Conservation (phyloP, 2,888 invertebrate genomes). For the Hydriomena furcata region DNA sequence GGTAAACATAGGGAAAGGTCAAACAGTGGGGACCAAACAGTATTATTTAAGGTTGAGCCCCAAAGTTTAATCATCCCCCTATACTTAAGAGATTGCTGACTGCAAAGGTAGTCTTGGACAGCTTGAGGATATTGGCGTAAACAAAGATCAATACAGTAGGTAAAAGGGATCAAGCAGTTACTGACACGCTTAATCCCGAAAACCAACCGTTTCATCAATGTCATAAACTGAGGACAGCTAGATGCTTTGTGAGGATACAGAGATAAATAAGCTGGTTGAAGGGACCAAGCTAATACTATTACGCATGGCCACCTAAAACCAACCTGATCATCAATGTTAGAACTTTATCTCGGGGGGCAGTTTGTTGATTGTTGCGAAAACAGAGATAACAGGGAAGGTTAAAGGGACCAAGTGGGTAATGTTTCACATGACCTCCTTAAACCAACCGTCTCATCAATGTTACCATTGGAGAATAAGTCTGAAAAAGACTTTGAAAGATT, state of each 20-base stretch:
- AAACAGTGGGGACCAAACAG: background rate
- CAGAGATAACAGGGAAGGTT: background rate
- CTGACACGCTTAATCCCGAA: conserved; percentile 4
- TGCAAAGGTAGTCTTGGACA: background rate
- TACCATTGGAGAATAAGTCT: too few species aligned
- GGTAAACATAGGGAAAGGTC: background rate
- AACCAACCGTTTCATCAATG: conserved; percentile 3
- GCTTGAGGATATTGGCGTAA: background rate
- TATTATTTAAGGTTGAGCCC: background rate
- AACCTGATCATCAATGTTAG: background rate
- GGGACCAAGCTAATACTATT: background rate
- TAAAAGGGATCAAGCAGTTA: too few species aligned
- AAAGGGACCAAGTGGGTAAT: background rate
- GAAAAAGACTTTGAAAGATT: too few species aligned
- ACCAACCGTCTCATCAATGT: conserved; percentile 5
- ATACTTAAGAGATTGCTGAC: background rate
- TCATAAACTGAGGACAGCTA: background rate
- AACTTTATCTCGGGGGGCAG: background rate
- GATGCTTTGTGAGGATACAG: background rate
- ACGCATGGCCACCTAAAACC: background rate
- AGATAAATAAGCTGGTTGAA: background rate
- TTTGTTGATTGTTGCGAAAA: background rate
- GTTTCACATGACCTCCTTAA: background rate
- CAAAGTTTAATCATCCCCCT: background rate
- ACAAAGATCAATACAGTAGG: too few species aligned